phyloP scores from a whole-genome alignment of 1,140 invertebrate species.

The Pogonus chalceus region DNA sequence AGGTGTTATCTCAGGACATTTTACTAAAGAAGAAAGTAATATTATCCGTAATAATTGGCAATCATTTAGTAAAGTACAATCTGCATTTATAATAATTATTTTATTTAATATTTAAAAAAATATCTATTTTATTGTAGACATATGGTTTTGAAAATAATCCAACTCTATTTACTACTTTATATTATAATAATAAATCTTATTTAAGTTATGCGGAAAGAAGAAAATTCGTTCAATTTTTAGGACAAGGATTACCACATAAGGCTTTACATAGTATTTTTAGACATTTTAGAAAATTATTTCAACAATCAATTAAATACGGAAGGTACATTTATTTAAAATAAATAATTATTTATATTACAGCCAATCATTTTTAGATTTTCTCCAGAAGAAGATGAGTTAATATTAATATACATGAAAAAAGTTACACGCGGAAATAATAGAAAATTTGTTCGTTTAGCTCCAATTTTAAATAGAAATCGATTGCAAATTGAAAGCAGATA shows the following conservation, averaged over 20 bases:
- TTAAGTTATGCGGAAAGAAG: slow-evolving; percentile 35
- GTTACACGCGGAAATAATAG: neutral
- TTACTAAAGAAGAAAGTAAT: neutral
- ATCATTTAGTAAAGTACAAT: neutral
- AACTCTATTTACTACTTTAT: neutral
- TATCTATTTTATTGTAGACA: neutral
- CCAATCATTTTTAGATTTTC: slow-evolving; percentile 13
- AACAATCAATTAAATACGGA: no score
- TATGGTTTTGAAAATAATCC: neutral
- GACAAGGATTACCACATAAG: slow-evolving; percentile 35
- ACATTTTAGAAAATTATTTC: slow-evolving; percentile 30
- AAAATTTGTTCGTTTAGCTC: slow-evolving; percentile 9
- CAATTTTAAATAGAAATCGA: slow-evolving; percentile 1
- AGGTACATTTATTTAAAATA: neutral
- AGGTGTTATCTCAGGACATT: neutral
- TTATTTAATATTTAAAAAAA: no score
- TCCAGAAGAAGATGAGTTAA: slow-evolving; percentile 27
- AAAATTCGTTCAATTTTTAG: slow-evolving; percentile 37
- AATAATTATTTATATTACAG: slow-evolving; percentile 5
- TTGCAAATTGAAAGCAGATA: neutral
- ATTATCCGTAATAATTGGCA: neutral
- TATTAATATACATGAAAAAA: slow-evolving; percentile 2
- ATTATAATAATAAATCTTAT: neutral
- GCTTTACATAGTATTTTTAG: slow-evolving; percentile 35
- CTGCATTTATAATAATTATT: neutral